phyloP scores from a whole-genome alignment of 2,797 vertebrate genomes.

The Triplophysa yarkandensis region DNA sequence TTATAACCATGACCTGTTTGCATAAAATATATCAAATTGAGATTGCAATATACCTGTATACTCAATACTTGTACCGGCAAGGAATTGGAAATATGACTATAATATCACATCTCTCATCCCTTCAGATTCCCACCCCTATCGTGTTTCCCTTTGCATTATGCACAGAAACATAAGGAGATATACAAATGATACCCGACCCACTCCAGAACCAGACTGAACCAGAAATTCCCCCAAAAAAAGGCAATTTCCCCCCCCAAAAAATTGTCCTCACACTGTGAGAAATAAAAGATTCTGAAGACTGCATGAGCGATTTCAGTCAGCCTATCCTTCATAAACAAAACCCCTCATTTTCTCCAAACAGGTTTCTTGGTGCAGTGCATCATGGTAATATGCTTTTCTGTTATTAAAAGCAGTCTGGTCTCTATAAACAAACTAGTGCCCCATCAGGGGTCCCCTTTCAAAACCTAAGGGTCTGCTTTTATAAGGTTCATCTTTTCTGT shows the following conservation, averaged over 20 bases:
- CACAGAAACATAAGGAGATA: not conserved
- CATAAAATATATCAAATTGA: no score
- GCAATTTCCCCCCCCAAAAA: no score
- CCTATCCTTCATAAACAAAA: slow-evolving; percentile 36
- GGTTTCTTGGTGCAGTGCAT: not conserved
- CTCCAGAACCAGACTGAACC: not conserved
- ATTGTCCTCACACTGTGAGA: slow-evolving; percentile 48
- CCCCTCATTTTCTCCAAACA: not conserved
- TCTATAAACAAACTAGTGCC: slow-evolving; percentile 44
- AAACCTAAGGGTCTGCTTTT: slow-evolving; percentile 64
- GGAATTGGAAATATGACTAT: no score
- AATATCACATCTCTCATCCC: no score
- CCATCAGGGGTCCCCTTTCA: slow-evolving; percentile 55
- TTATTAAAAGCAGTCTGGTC: slow-evolving; percentile 63
- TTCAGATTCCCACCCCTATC: no score
- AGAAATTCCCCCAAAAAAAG: no score
- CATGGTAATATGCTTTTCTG: slow-evolving; percentile 34
- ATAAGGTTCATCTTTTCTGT: slow-evolving; percentile 63
- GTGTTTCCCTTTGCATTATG: no score
- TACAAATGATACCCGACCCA: not conserved
- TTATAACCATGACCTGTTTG: no score
- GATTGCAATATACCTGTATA: no score
- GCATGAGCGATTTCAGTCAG: slow-evolving; percentile 47
- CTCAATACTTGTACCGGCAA: no score
- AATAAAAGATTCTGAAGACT: slow-evolving; percentile 32